These are phyloP conservation scores for Parapsyche elsis DNA, from an alignment of 1,140 invertebrate species.

Conservation along the genomic window DNA sequence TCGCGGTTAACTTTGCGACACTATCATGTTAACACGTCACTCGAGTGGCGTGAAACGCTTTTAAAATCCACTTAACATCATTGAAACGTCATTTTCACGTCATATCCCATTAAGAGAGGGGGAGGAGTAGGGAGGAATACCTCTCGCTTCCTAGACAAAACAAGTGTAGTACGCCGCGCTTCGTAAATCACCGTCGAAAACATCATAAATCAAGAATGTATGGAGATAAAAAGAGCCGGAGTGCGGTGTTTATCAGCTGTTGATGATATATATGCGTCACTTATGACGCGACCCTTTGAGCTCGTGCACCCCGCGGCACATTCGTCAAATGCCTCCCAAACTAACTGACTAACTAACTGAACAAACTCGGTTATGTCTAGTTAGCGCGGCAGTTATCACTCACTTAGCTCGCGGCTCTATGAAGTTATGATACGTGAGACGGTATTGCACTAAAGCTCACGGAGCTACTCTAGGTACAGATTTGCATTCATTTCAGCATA, in stretches of 20 bases:
- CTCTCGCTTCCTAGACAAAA: not conserved
- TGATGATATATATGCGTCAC: not conserved
- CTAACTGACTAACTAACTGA: slow-evolving; percentile 6
- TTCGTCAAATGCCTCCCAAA: not conserved
- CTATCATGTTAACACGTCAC: no score
- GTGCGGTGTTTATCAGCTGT: not conserved
- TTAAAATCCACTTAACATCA: not conserved
- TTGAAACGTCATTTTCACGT: not conserved
- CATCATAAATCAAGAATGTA: not conserved
- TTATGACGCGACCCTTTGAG: not conserved
- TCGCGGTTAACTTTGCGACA: no score
- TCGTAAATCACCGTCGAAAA: not conserved
- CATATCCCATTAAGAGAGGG: not conserved
- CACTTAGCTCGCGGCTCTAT: slow-evolving; percentile 30
- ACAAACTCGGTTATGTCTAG: not conserved
- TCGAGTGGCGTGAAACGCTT: not conserved
- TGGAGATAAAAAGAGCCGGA: not conserved
- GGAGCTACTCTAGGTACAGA: no score
- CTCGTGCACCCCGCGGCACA: not conserved
- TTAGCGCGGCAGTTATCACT: slow-evolving; percentile 32
- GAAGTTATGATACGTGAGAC: slow-evolving; percentile 28
- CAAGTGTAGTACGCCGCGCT: not conserved
- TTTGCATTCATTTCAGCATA: no score
- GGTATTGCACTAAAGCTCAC: not conserved
- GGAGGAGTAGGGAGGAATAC: not conserved